These are phyloP conservation scores for Nothocercus julius DNA, from an alignment of 2,113 vertebrate genomes.

Conservation along the genomic window DNA sequence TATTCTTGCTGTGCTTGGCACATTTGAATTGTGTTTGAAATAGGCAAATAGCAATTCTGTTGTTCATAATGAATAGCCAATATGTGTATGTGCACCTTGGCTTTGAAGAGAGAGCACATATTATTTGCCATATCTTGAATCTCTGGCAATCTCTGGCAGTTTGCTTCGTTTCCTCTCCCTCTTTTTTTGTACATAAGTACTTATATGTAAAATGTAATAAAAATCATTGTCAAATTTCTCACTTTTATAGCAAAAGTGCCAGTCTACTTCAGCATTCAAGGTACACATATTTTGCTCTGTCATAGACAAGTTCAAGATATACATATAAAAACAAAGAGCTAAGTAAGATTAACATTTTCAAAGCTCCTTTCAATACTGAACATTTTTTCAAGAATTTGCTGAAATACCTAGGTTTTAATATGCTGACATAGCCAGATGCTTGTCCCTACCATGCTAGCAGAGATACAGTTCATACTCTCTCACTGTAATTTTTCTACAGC, in stretches of 20 bases:
- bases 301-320: slow-evolving; percentile 61
- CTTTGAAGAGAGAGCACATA: slow-evolving; percentile 62
- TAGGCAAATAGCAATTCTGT: slow-evolving; percentile 78
- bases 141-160: slow-evolving; percentile 42
- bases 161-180: slow-evolving; percentile 55
- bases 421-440: neutral
- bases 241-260: slow-evolving; percentile 3
- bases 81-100: slow-evolving; percentile 69
- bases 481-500: neutral
- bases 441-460: neutral
- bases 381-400: slow-evolving; percentile 24
- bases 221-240: slow-evolving; percentile 43
- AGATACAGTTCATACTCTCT: neutral
- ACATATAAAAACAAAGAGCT: slow-evolving; percentile 54
- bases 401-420: neutral
- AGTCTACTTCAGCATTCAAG: neutral
- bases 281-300: neutral
- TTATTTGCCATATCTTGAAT: slow-evolving; percentile 68
- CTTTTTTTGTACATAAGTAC: slow-evolving; percentile 45
- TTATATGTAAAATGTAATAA: slow-evolving; percentile 68
- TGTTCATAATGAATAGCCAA: slow-evolving; percentile 77
- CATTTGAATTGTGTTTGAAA: slow-evolving; percentile 77
- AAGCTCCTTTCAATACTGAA: slow-evolving; percentile 28
- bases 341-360: slow-evolving; percentile 43
- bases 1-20: slow-evolving; percentile 75